These are phyloP conservation scores for Peromyscus aztecus DNA, from an alignment of 2,797 vertebrate genomes.

Conservation along the genomic window DNA sequence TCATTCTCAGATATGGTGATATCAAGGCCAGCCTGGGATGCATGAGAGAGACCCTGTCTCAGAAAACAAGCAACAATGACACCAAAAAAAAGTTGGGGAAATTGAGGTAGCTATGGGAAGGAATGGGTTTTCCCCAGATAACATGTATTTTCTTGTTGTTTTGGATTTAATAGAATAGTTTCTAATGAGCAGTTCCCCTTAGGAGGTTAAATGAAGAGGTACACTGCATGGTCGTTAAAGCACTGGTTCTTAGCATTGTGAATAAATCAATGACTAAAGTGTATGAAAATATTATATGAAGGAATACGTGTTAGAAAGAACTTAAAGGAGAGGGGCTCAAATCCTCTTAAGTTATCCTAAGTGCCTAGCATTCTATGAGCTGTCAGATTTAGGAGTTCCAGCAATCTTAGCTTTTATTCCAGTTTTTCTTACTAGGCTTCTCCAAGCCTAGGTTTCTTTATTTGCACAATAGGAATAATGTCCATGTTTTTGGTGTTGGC, in stretches of 20 bases:
- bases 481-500: background rate
- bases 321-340: background rate
- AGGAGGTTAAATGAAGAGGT: background rate
- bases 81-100: background rate
- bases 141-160: background rate
- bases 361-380: background rate
- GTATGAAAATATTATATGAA: conserved; percentile 47
- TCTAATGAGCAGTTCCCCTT: background rate
- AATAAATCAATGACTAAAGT: background rate
- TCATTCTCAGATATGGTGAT: background rate
- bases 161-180: background rate
- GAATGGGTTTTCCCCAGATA: background rate
- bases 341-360: background rate
- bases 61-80: background rate
- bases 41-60: background rate
- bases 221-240: background rate
- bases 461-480: conserved; percentile 26
- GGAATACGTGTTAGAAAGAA: background rate
- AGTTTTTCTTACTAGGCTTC: background rate
- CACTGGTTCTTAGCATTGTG: background rate
- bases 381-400: background rate
- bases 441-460: background rate
- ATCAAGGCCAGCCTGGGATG: background rate
- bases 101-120: background rate
- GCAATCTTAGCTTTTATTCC: background rate